Conservation (phyloP, 2,797 vertebrate species). For the Hypotaenidia okinawae region DNA sequence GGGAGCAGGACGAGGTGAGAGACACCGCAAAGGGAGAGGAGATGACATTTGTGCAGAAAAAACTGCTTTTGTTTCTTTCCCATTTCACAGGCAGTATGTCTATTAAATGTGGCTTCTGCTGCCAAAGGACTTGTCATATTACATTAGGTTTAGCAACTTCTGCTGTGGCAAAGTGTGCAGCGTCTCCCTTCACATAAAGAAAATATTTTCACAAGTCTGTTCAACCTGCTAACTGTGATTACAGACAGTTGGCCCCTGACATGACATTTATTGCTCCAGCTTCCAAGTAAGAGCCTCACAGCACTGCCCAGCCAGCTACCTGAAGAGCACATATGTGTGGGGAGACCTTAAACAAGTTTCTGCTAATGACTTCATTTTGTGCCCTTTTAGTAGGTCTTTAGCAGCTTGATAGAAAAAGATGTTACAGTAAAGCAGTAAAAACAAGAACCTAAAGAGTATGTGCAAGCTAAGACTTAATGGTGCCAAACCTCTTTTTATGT, state of each 20-base stretch:
- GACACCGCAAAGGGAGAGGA: background rate
- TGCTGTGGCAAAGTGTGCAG: conserved; percentile 72
- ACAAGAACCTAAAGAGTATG: background rate
- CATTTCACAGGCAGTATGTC: conserved; percentile 67
- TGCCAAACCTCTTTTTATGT: background rate
- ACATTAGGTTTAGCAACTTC: conserved; percentile 75
- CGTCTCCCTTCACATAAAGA: conserved; percentile 74
- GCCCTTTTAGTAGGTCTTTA: conserved; percentile 47
- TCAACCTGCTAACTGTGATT: conserved; percentile 74
- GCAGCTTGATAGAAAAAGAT: conserved; percentile 13
- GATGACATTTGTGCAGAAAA: conserved; percentile 23
- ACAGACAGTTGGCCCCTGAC: conserved; percentile 73
- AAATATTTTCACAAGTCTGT: conserved; percentile 76
- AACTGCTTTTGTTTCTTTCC: conserved; percentile 37
- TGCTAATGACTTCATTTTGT: conserved; percentile 56
- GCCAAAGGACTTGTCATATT: conserved; percentile 74
- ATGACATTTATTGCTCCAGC: conserved; percentile 68
- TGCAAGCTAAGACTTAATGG: background rate
- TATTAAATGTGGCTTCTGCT: conserved; percentile 72
- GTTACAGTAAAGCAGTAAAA: background rate
- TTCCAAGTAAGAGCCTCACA: conserved; percentile 62
- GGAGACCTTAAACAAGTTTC: conserved; percentile 53
- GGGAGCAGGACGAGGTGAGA: background rate
- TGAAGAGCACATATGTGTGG: conserved; percentile 71
- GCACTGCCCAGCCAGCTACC: conserved; percentile 72